Conservation (phyloP, 2,797 vertebrate genomes). For the Thamnophis elegans region DNA sequence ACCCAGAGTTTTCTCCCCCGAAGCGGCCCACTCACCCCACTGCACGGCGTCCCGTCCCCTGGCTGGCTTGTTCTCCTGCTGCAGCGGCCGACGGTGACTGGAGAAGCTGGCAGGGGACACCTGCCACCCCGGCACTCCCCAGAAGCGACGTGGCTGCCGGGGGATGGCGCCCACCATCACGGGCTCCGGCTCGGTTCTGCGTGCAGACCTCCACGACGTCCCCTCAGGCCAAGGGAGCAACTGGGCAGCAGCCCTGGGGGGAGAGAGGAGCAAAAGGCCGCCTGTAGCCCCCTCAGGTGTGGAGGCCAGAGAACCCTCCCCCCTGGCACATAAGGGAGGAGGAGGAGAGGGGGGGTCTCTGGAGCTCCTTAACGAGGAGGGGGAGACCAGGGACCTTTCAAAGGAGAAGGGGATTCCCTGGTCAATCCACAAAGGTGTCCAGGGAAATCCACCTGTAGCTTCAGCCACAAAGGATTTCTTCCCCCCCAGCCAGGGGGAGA, state of each 20-base stretch:
- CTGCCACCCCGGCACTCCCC: constrained; percentile 73
- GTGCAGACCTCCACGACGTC: not conserved
- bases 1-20: not conserved
- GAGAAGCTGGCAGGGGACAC: constrained; percentile 70
- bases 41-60: constrained; percentile 24
- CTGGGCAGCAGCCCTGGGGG: not conserved
- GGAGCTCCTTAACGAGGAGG: no score
- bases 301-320: not conserved
- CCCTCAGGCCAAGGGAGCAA: constrained; percentile 34
- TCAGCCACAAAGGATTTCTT: not conserved
- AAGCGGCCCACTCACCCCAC: constrained; percentile 50
- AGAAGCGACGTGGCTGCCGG: constrained; percentile 58
- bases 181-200: constrained; percentile 24
- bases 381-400: not conserved
- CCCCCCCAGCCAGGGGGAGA: no score
- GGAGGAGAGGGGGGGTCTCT: not conserved
- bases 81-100: constrained; percentile 63
- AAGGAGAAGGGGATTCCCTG: not conserved
- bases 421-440: not conserved
- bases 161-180: constrained; percentile 72
- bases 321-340: not conserved
- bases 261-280: not conserved
- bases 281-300: not conserved
- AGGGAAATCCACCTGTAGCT: not conserved
- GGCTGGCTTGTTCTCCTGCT: constrained; percentile 47